These are phyloP conservation scores for Phalacrocorax brasilianus DNA, from an alignment of 2,113 vertebrate species.

Conservation along the genomic window DNA sequence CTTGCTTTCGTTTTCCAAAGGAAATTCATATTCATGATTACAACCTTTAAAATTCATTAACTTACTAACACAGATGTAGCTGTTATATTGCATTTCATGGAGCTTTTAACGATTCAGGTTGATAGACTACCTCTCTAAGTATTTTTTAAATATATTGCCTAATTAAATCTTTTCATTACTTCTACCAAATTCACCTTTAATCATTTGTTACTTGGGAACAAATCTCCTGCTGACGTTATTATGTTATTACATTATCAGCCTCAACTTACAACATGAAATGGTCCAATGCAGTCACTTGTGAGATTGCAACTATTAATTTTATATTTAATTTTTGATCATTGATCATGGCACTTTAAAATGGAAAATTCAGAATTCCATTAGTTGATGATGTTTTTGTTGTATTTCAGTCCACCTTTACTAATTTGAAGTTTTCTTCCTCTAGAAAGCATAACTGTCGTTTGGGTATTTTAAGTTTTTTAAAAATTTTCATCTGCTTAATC, in stretches of 20 bases:
- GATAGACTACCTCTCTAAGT: background rate
- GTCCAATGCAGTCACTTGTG: background rate
- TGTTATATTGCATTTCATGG: background rate
- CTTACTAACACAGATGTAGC: background rate
- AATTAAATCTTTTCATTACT: background rate
- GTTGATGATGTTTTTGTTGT: background rate
- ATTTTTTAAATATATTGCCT: background rate
- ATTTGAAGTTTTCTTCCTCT: background rate
- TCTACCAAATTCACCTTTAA: background rate
- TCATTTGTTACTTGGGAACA: background rate
- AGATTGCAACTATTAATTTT: background rate
- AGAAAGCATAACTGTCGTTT: background rate
- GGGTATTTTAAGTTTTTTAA: fast-evolving
- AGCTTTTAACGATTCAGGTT: background rate
- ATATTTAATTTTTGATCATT: background rate
- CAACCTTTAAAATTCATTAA: background rate
- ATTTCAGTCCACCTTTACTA: background rate
- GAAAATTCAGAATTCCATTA: background rate
- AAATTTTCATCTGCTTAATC: background rate
- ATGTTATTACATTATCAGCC: background rate
- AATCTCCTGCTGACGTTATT: background rate
- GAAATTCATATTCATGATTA: background rate
- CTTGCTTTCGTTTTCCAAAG: background rate
- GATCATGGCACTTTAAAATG: background rate
- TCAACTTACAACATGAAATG: background rate